These are phyloP conservation scores for Clivina fossor DNA, from an alignment of 2,888 invertebrate genomes.

Conservation along the genomic window DNA sequence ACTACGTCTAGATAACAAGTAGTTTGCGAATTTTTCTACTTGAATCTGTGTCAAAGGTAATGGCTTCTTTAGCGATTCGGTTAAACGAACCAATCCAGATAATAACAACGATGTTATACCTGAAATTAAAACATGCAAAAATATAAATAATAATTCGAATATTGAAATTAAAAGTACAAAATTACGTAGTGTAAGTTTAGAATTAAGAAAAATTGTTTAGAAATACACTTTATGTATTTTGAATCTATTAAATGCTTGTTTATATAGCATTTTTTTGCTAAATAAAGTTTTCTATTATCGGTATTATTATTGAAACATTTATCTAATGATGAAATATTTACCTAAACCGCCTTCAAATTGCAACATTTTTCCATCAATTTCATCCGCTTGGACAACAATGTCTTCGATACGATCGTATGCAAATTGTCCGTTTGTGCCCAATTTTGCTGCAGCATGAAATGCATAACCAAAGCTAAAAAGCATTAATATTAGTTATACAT, in stretches of 20 bases:
- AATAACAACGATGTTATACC: slow-evolving; percentile 45
- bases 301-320: no score
- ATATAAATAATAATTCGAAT: slow-evolving; percentile 1
- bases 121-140: slow-evolving; percentile 1
- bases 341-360: slow-evolving; percentile 91
- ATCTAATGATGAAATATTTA: no score
- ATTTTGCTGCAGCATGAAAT: slow-evolving; percentile 77
- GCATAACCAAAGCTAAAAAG: slow-evolving; percentile 75
- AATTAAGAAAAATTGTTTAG: no score
- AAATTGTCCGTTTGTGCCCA: slow-evolving; percentile 68
- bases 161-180: no score
- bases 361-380: slow-evolving; percentile 83
- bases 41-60: slow-evolving; percentile 75
- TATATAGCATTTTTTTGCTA: no score
- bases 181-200: no score
- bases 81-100: slow-evolving; percentile 64
- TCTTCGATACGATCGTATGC: slow-evolving; percentile 82
- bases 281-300: no score
- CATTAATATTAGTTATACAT: slow-evolving; percentile 9
- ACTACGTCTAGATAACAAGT: slow-evolving; percentile 84
- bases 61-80: slow-evolving; percentile 63
- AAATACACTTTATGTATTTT: no score
- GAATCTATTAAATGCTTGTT: no score
- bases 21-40: slow-evolving; percentile 85
- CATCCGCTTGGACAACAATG: slow-evolving; percentile 92